phyloP scores from a whole-genome alignment of 2,797 vertebrate genomes.

The Enteromius thamalakanensis region DNA sequence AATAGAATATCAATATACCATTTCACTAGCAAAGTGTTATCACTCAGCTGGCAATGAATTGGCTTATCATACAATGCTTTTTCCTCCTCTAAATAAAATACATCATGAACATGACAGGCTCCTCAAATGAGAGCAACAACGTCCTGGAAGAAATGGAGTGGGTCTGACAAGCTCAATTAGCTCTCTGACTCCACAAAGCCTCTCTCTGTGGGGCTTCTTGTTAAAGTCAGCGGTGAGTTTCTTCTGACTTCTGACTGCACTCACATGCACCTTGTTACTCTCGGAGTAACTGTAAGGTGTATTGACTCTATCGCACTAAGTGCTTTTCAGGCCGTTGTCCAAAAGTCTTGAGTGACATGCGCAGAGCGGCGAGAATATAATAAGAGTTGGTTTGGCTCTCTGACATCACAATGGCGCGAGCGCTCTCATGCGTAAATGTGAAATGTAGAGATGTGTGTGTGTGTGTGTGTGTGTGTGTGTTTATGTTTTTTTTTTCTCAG shows the following conservation, averaged over 20 bases:
- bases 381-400: conserved; percentile 47
- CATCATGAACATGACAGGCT: conserved; percentile 9
- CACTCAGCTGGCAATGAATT: conserved; percentile 13
- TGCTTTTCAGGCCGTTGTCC: conserved; percentile 58
- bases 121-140: background rate
- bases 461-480: conserved; percentile 19
- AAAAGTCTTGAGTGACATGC: conserved; percentile 52
- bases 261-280: conserved; percentile 58
- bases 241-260: conserved; percentile 55
- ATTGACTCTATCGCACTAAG: conserved; percentile 55
- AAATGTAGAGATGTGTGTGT: background rate
- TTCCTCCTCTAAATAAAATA: conserved; percentile 9
- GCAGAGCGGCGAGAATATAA: conserved; percentile 40
- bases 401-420: conserved; percentile 32
- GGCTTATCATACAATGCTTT: background rate
- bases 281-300: conserved; percentile 46
- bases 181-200: conserved; percentile 37
- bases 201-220: conserved; percentile 49
- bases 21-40: conserved; percentile 1
- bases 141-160: conserved; percentile 39
- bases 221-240: conserved; percentile 59
- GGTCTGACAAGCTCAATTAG: conserved; percentile 55
- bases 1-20: conserved; percentile 16
- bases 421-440: conserved; percentile 32
- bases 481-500: conserved; percentile 13